phyloP scores from a whole-genome alignment of 2,888 invertebrate genomes.

The Eubasilissa splendida region DNA sequence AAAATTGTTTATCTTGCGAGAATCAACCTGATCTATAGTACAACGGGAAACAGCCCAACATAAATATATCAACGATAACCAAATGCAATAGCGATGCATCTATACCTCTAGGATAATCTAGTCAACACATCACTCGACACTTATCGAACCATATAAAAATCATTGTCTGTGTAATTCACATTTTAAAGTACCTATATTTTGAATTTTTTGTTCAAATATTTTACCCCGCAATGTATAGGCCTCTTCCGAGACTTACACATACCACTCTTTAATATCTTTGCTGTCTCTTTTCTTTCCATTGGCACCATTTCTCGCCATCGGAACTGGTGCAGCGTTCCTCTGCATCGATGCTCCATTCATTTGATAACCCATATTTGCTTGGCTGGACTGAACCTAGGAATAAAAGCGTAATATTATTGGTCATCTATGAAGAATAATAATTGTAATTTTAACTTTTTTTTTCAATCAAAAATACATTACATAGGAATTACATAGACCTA shows the following conservation, averaged over 20 bases:
- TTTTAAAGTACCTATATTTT: not conserved
- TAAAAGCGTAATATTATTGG: not conserved
- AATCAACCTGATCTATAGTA: slow-evolving; percentile 21
- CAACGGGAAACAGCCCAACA: slow-evolving; percentile 23
- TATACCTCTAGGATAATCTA: slow-evolving; percentile 23
- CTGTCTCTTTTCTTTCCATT: slow-evolving; percentile 79
- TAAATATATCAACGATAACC: slow-evolving; percentile 19
- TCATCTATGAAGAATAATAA: no score
- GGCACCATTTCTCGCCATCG: slow-evolving; percentile 62
- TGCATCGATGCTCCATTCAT: slow-evolving; percentile 69
- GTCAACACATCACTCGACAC: slow-evolving; percentile 30
- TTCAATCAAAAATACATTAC: no score
- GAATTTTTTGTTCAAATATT: slow-evolving; percentile 21
- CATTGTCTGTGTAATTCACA: slow-evolving; percentile 22
- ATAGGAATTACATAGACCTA: no score
- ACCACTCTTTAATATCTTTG: slow-evolving; percentile 97
- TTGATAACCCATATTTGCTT: slow-evolving; percentile 68
- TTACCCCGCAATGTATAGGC: slow-evolving; percentile 59
- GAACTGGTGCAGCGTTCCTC: slow-evolving; percentile 69
- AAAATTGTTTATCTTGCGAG: slow-evolving; percentile 22
- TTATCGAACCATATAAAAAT: slow-evolving; percentile 36
- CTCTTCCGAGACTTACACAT: slow-evolving; percentile 76
- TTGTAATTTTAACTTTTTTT: no score
- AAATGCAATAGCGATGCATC: slow-evolving; percentile 9
- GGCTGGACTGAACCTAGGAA: slow-evolving; percentile 70